A percentile compares a stretch with the other conserved stretches of the same genome.
These are phyloP conservation scores for Drosophila busckii DNA, from an alignment of 1,140 invertebrate genomes.

Conservation along the genomic window DNA sequence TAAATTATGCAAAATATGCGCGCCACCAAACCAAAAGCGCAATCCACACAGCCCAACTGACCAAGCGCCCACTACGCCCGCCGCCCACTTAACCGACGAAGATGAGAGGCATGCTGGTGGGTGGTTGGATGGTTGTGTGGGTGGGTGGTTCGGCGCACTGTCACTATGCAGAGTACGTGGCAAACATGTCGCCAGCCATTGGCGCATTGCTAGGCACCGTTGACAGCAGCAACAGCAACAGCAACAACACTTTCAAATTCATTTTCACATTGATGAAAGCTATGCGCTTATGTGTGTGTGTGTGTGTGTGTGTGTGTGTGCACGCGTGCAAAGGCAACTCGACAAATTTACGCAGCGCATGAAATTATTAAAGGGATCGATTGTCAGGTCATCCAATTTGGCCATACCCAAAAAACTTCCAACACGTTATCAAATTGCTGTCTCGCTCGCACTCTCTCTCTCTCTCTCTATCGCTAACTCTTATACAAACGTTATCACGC, in stretches of 20 bases:
- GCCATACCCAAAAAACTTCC: slow-evolving; percentile 1
- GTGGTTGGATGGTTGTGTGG: neutral
- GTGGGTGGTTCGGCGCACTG: too few relatives aligned
- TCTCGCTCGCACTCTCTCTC: neutral
- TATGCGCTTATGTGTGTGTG: slow-evolving; percentile 29
- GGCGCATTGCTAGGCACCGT: slow-evolving; percentile 21
- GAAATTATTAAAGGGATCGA: slow-evolving; percentile 64
- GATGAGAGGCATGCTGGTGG: neutral
- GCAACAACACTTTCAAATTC: slow-evolving; percentile 68
- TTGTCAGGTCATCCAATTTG: slow-evolving; percentile 30
- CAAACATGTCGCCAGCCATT: slow-evolving; percentile 20
- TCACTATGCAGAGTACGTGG: too few relatives aligned
- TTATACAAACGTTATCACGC: neutral
- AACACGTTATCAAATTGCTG: neutral
- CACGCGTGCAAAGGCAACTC: slow-evolving; percentile 12
- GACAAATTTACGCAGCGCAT: slow-evolving; percentile 27
- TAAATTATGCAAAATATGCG: slow-evolving; percentile 77
- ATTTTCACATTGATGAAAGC: slow-evolving; percentile 74
- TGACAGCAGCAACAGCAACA: slow-evolving; percentile 30
- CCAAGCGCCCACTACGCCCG: neutral
- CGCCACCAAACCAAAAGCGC: slow-evolving; percentile 52
- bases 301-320: neutral
- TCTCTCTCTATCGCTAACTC: neutral
- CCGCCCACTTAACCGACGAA: neutral
- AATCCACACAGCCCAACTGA: slow-evolving; percentile 31